Conservation (phyloP, 2,888 invertebrate species). For the Drosophila anomalata region DNA sequence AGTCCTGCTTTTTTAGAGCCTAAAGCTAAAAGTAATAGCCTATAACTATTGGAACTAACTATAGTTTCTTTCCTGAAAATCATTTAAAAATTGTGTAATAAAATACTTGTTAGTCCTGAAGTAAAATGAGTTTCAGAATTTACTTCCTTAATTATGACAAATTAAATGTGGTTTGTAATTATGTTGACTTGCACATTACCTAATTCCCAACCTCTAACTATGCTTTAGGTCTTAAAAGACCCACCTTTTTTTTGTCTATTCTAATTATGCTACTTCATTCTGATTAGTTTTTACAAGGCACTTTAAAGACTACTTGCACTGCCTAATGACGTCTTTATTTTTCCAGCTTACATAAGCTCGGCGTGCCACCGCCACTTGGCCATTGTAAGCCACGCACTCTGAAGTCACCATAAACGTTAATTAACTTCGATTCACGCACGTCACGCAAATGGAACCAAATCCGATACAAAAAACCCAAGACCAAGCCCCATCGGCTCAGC, state of each 20-base stretch:
- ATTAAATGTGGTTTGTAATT: neutral
- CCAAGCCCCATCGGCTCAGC: conserved; percentile 19
- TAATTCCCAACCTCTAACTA: neutral
- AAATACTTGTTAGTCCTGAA: too few species aligned
- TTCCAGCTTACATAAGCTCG: conserved; percentile 27
- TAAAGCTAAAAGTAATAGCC: too few species aligned
- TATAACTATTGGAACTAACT: too few species aligned
- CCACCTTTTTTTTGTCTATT: neutral
- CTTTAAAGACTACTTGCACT: neutral
- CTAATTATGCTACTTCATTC: conserved; percentile 8
- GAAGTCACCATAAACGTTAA: conserved; percentile 42
- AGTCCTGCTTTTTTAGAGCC: too few species aligned
- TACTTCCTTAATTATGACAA: neutral
- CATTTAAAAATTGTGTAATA: too few species aligned
- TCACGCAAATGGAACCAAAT: conserved; percentile 55
- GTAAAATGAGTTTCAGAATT: too few species aligned
- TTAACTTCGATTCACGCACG: conserved; percentile 56
- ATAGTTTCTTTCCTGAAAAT: too few species aligned
- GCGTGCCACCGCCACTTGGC: conserved; percentile 16
- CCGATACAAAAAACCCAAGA: conserved; percentile 30
- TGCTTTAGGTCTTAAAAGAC: neutral
- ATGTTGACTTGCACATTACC: neutral
- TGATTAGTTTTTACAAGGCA: conserved; percentile 6
- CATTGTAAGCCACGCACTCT: conserved; percentile 22
- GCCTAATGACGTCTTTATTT: conserved; percentile 18